These are phyloP conservation scores for Peromyscus leucopus DNA, from an alignment of 2,113 vertebrate species.

Conservation along the genomic window DNA sequence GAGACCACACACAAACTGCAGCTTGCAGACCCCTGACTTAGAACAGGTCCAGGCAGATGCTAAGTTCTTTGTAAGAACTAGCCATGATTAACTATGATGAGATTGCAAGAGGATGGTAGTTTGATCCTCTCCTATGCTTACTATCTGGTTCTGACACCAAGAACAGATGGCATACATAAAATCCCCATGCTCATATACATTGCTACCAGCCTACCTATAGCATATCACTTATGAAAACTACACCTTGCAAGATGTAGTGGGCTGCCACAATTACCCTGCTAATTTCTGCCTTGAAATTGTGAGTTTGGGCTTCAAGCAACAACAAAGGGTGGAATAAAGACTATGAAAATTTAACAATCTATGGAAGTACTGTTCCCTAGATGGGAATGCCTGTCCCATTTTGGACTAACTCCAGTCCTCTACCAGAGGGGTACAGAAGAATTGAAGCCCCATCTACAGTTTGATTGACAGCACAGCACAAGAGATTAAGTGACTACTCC, in stretches of 20 bases:
- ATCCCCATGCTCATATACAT: not conserved
- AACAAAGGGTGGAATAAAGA: slow-evolving; percentile 25
- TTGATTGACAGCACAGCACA: not conserved
- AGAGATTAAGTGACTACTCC: not conserved
- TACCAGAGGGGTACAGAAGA: not conserved
- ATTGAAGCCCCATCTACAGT: not conserved
- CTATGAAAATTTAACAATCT: not conserved
- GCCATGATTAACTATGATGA: not conserved
- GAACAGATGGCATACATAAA: slow-evolving; percentile 50
- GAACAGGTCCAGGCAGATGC: not conserved
- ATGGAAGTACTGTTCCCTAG: not conserved
- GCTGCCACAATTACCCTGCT: not conserved
- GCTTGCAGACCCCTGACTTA: not conserved
- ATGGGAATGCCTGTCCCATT: not conserved
- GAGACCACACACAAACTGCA: not conserved
- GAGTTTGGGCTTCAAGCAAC: slow-evolving; percentile 52
- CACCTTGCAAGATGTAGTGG: slow-evolving; percentile 37
- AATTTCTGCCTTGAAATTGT: slow-evolving; percentile 21
- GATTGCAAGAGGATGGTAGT: not conserved
- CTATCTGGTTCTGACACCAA: slow-evolving; percentile 50
- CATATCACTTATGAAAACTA: slow-evolving; percentile 25
- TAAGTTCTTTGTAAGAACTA: not conserved
- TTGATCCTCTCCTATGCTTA: not conserved
- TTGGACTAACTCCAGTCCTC: not conserved
- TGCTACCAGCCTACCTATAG: slow-evolving; percentile 22